Percentiles rank a stretch among this genome's conserved stretches.
phyloP scores from a whole-genome alignment of 2,888 invertebrate genomes.

The Drosophila nr. medialis region DNA sequence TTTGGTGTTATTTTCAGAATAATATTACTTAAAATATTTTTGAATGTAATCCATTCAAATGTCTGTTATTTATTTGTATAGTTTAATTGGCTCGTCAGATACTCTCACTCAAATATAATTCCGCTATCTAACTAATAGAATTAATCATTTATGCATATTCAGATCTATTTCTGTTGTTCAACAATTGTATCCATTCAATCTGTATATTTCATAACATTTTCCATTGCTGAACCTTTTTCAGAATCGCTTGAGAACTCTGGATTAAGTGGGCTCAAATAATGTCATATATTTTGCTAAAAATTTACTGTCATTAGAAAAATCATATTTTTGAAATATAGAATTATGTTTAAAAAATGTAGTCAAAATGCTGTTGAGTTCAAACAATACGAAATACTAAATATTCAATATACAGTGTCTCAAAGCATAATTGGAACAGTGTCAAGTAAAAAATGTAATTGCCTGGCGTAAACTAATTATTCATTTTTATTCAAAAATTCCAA shows the following conservation, averaged over 20 bases:
- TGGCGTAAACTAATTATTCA: too few relatives aligned
- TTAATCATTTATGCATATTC: background rate
- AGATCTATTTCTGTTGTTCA: background rate
- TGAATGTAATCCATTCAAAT: background rate
- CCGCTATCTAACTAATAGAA: background rate
- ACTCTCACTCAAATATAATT: background rate
- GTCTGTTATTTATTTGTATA: background rate
- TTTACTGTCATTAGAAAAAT: background rate
- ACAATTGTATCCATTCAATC: background rate
- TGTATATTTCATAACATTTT: too few relatives aligned
- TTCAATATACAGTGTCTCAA: background rate
- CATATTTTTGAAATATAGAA: background rate
- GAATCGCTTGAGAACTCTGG: background rate
- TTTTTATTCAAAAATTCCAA: too few relatives aligned
- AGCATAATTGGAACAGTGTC: too few relatives aligned
- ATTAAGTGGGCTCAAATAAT: background rate
- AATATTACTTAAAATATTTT: background rate
- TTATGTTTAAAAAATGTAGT: too few relatives aligned
- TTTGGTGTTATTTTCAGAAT: background rate
- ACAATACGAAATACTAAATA: background rate
- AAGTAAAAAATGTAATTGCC: too few relatives aligned
- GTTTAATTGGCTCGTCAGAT: background rate
- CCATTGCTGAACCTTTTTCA: too few relatives aligned
- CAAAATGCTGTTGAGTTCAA: background rate
- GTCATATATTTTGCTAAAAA: background rate